phyloP scores from a whole-genome alignment of 1,140 invertebrate genomes.

The Matsumurasca onukii region DNA sequence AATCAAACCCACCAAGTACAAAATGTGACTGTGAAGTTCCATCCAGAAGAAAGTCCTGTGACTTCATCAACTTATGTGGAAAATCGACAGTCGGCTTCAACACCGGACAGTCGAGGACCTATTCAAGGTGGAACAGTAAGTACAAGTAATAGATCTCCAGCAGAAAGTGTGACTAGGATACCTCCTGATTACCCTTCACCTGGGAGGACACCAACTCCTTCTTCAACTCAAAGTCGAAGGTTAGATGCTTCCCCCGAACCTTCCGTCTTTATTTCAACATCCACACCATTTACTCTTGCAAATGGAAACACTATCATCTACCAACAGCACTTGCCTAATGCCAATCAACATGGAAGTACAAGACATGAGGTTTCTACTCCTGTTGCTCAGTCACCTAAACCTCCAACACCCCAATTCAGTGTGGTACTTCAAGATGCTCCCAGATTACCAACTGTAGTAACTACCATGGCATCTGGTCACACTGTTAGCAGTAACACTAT shows the following conservation, averaged over 20 bases:
- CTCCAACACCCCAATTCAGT: slow-evolving; percentile 17
- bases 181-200: slow-evolving; percentile 25
- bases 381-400: slow-evolving; percentile 18
- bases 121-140: slow-evolving; percentile 74
- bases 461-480: slow-evolving; percentile 74
- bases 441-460: slow-evolving; percentile 48
- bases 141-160: slow-evolving; percentile 62
- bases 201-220: slow-evolving; percentile 18
- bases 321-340: background rate
- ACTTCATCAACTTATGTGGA: slow-evolving; percentile 69
- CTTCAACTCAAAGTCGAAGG: slow-evolving; percentile 29
- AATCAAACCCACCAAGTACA: slow-evolving; percentile 33
- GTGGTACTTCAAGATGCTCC: slow-evolving; percentile 26
- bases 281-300: slow-evolving; percentile 26
- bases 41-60: slow-evolving; percentile 64
- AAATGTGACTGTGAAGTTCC: slow-evolving; percentile 8
- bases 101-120: slow-evolving; percentile 58
- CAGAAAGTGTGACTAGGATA: slow-evolving; percentile 25
- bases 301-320: slow-evolving; percentile 21
- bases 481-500: slow-evolving; percentile 72
- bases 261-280: slow-evolving; percentile 27
- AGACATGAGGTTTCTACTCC: slow-evolving; percentile 1
- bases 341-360: background rate
- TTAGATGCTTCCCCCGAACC: slow-evolving; percentile 27
- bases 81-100: slow-evolving; percentile 50